Evolutionary conservation across 1,140 invertebrate species (phyloP).

Genomic region (Ericerus pela): DNA sequence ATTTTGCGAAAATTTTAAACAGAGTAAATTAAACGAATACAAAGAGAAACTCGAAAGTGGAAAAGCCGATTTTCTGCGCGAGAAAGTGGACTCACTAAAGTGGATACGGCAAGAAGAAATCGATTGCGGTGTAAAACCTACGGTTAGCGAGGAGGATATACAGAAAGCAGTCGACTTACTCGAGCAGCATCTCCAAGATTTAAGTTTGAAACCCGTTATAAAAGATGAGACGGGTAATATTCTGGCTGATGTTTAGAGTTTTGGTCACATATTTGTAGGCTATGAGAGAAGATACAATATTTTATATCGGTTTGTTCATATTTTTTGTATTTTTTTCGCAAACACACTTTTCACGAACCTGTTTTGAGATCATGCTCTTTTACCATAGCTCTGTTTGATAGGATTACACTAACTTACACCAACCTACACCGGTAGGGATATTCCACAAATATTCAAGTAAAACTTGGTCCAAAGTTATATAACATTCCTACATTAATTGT

Average conservation of each 20-base stretch:
- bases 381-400: too few species aligned
- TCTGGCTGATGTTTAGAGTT: not conserved
- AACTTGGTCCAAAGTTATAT: too few species aligned
- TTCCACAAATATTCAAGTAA: too few species aligned
- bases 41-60: constrained; percentile 42
- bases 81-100: constrained; percentile 40
- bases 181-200: constrained; percentile 21
- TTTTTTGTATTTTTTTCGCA: too few species aligned
- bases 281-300: too few species aligned
- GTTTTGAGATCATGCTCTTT: too few species aligned
- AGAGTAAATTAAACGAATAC: constrained; percentile 47
- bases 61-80: constrained; percentile 46
- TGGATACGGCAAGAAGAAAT: constrained; percentile 56
- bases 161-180: constrained; percentile 38
- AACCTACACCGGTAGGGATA: too few species aligned
- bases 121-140: constrained; percentile 42
- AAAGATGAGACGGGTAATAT: constrained; percentile 1
- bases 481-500: too few species aligned
- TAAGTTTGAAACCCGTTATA: not conserved
- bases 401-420: too few species aligned
- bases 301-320: too few species aligned
- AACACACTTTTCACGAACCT: too few species aligned
- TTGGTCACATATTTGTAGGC: too few species aligned
- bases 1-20: constrained; percentile 47
- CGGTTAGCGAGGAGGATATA: constrained; percentile 48